Percentiles rank a stretch among this genome's conserved stretches.
phyloP scores from a whole-genome alignment of 2,888 invertebrate genomes.

The Amblyjoppa fuscipennis region DNA sequence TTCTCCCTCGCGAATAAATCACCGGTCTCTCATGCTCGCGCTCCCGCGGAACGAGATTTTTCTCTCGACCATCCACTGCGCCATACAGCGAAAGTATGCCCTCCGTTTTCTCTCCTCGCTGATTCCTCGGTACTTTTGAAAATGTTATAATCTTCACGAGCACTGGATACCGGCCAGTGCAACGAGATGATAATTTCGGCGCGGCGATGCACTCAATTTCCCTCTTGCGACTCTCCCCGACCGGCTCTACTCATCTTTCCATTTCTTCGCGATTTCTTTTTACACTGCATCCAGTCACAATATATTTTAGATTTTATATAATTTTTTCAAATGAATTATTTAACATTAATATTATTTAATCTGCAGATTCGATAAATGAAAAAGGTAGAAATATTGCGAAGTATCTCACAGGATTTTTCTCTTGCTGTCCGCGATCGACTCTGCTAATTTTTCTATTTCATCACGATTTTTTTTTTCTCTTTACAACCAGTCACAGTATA shows the following conservation, averaged over 20 bases:
- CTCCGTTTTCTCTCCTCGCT: slow-evolving; percentile 20
- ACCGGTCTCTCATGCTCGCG: neutral
- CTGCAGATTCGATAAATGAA: neutral
- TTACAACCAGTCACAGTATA: too few species aligned
- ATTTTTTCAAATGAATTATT: neutral
- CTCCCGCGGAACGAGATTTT: slow-evolving; percentile 21
- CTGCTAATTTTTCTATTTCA: too few species aligned
- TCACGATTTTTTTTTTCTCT: neutral
- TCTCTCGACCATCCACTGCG: slow-evolving; percentile 9
- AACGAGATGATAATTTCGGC: slow-evolving; percentile 31
- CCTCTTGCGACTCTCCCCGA: slow-evolving; percentile 11
- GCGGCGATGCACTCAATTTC: slow-evolving; percentile 28
- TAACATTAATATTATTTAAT: neutral
- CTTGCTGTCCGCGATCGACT: too few species aligned
- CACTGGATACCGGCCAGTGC: neutral
- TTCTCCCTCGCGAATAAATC: slow-evolving; percentile 14
- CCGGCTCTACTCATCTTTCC: neutral
- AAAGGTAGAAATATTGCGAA: neutral
- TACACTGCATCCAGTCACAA: neutral
- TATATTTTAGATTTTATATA: neutral
- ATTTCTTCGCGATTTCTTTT: neutral
- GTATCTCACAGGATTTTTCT: neutral
- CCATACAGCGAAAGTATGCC: slow-evolving; percentile 19
- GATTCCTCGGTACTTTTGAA: slow-evolving; percentile 16
- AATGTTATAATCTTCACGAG: slow-evolving; percentile 13